Base-by-base conservation (phyloP, 64 coral and sea anemone species). In the Actinia equina region DNA sequence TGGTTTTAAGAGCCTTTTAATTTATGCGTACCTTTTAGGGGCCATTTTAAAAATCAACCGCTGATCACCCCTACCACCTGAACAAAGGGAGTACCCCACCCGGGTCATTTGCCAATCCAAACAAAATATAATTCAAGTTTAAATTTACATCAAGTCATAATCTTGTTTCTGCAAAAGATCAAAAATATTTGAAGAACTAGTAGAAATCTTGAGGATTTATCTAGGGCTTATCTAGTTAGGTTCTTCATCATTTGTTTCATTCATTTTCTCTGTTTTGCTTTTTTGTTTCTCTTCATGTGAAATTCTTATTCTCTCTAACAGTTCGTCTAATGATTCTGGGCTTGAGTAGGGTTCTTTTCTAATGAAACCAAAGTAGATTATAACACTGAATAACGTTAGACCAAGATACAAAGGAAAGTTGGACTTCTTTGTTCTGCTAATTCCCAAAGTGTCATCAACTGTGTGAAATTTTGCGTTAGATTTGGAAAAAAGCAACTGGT, bases 401-500 rank as follows among this genome's bases (percentile, higher is more conserved):
- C 83, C 83, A 85, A 85, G 53, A 62, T 30, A 61, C 8, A 85
- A 63, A 52, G 83, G 83, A 62, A 61, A 15, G 30, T 85, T 85
- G 44, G 83, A 85, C 52, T 55, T 58, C 12, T 59, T 85, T 85
- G 52, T 17, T 45, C 41, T 55, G 11, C 53, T 26, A 37, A 85
- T 85, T 7, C 83, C 83, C 55, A 85, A 44, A 57, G 51, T 85
- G 26, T 85, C 83, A 10, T 85, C 80, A 30, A 85, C 53, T 17
- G 52, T 85, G 83, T 85, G 83, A 53, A 41, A 43, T 63, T 59
- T 85, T n/a, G 83, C 83, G 26, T 63, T 58, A 26, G 83, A 85
- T 85, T 85, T 85, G 7, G 83, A 85, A 41, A 60, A 60, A 85
- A 7, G 83, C 83, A 85, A 60, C 18, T 59, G 83, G 83, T 41